Base-by-base conservation (phyloP, 2,113 vertebrate species). In the Chaetodon trifascialis region DNA sequence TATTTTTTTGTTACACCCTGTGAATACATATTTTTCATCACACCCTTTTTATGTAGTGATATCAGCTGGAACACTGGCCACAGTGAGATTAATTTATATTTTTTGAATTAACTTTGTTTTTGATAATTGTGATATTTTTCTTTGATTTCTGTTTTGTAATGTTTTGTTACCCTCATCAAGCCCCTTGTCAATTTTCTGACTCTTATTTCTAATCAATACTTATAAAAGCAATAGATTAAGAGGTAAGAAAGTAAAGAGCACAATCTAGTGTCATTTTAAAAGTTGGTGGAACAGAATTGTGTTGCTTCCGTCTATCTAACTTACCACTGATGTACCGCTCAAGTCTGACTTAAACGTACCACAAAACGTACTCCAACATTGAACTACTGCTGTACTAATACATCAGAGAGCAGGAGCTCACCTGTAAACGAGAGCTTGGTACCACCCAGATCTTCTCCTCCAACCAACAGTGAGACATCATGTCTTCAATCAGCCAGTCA, bases 221-320 rank as follows among this genome's bases (percentile, higher is more conserved):
- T 94, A 93, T 91, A 94, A 96, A 97, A 98, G 97, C 97, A 98
- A 98, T 98, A 98, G 97, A 91, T 92, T 59, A 85, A 84, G 94
- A 95, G 95, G 94, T 93, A 75, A 80, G 85, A 81, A 94, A 91
- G 95, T 93, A 89, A 96, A 97, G 97, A 98, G 96, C 97, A 98
- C 97, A 97, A 97, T 89, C 80, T 80, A 92, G 94, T 95, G 96
- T 93, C 73, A 77, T 93, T 90, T 85, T 66, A 84, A 90, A 76
- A 88, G 76, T 70, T 95, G 86, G 88, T 93, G 95, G 94, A 94
- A 70, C 91, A 93, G 93, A 94, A 95, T 91, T 90, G 94, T 94
- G 91, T 94, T 93, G 93, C 93, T 94, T 95, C 95, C 86, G 67
- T 95, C 93, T 92, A 79, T 92, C 84, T 82, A 79, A 80, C 63